A percentile compares a stretch with the other conserved stretches of the same genome.
Evolutionary conservation across 1,140 invertebrate species (phyloP).

Genomic region (Drosophila quadrilineata): DNA sequence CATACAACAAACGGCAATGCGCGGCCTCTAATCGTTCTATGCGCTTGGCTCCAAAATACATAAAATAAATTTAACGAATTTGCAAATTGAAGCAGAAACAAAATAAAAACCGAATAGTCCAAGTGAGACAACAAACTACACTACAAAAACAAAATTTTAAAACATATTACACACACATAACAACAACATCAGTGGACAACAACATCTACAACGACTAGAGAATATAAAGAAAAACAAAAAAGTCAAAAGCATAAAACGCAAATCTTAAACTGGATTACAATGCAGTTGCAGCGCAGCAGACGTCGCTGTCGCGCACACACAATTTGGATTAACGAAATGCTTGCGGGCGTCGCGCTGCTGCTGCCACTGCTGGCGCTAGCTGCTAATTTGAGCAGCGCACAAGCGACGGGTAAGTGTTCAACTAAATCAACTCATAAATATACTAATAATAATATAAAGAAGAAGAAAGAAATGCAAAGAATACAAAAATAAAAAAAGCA

Average conservation of each 20-base stretch:
- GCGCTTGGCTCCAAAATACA: constrained; percentile 43
- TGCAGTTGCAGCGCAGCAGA: constrained; percentile 71
- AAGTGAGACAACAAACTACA: constrained; percentile 28
- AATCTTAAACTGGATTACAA: constrained; percentile 73
- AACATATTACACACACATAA: constrained; percentile 35
- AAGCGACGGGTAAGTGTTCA: constrained; percentile 63
- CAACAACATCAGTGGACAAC: constrained; percentile 14
- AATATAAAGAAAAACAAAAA: constrained; percentile 16
- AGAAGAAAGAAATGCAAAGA: not conserved
- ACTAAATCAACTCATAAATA: not conserved
- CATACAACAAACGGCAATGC: constrained; percentile 51
- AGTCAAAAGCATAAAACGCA: constrained; percentile 45
- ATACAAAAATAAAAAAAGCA: constrained; percentile 4
- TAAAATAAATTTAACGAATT: constrained; percentile 20
- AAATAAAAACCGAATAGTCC: constrained; percentile 7
- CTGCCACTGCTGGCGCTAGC: constrained; percentile 64
- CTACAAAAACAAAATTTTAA: constrained; percentile 33
- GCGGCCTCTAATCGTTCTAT: constrained; percentile 46
- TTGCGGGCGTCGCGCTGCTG: constrained; percentile 55
- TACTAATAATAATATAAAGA: constrained; percentile 1
- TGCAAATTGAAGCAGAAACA: not conserved
- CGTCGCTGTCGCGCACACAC: constrained; percentile 62
- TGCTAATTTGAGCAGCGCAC: constrained; percentile 47
- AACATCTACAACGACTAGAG: constrained; percentile 5
- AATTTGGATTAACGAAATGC: constrained; percentile 68